A percentile compares a stretch with the other conserved stretches of the same genome.
Conservation (phyloP, 1,140 invertebrate genomes). For the Philotrypesis tridentata region DNA sequence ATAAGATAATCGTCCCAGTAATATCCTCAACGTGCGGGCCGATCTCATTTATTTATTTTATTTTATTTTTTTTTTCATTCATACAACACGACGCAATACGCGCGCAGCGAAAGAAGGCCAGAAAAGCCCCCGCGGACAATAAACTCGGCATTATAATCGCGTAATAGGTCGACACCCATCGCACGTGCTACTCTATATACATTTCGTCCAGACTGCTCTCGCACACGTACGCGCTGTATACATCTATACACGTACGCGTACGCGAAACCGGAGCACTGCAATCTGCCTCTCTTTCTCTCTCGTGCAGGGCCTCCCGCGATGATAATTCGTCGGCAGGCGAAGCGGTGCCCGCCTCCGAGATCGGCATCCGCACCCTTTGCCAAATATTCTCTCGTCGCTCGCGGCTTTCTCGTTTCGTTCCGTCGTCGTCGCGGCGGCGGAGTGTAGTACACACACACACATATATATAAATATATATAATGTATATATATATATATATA, state of each 20-base stretch:
- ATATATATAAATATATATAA: no score
- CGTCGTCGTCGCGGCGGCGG: no score
- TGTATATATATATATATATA: no score
- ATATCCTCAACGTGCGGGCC: no score
- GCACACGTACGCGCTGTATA: background rate
- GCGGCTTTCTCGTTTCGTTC: conserved; percentile 12
- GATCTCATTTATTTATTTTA: no score
- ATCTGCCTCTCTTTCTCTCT: conserved; percentile 61
- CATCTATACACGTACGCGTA: background rate
- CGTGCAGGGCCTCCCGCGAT: conserved; percentile 57
- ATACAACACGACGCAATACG: no score
- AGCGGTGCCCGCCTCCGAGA: conserved; percentile 68
- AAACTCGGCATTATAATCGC: conserved; percentile 55
- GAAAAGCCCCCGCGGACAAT: conserved; percentile 18
- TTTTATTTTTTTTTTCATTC: no score
- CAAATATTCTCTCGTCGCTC: conserved; percentile 47
- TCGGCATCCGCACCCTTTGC: conserved; percentile 60
- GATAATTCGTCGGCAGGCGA: conserved; percentile 60
- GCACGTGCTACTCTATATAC: conserved; percentile 68
- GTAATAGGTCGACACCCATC: conserved; percentile 60
- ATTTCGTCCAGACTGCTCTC: background rate
- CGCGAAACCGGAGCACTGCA: conserved; percentile 70
- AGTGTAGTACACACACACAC: no score
- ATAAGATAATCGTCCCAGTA: no score
- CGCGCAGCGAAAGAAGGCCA: background rate